Percentiles rank a stretch among this genome's conserved stretches.
phyloP scores from a whole-genome alignment of 2,888 invertebrate genomes.

The Thecocarcelia acutangulata region DNA sequence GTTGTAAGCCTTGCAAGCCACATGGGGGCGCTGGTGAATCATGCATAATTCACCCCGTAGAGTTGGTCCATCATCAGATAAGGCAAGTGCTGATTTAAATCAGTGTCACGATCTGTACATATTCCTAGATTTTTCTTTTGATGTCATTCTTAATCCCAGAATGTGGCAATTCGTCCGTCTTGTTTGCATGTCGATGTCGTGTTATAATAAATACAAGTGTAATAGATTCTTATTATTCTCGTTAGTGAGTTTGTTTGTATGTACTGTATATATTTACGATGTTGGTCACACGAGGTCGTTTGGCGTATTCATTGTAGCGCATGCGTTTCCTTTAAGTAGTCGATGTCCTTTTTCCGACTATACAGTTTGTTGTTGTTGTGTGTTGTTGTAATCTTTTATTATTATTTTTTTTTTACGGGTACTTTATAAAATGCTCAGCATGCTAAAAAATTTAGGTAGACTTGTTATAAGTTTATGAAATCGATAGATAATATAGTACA shows the following conservation, averaged over 20 bases:
- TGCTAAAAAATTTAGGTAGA: conserved; percentile 38
- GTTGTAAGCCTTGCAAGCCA: no score
- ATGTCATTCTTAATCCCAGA: neutral
- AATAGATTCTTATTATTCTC: conserved; percentile 21
- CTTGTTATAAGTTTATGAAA: conserved; percentile 61
- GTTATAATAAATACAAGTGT: conserved; percentile 26
- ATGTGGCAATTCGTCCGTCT: conserved; percentile 22
- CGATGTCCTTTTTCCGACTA: conserved; percentile 65
- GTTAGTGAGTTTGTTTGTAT: conserved; percentile 8
- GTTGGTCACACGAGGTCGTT: conserved; percentile 69
- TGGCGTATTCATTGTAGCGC: conserved; percentile 69
- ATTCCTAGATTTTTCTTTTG: no score
- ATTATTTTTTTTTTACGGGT: conserved; percentile 1
- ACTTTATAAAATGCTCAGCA: conserved; percentile 2
- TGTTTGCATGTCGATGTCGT: conserved; percentile 2
- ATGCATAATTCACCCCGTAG: no score
- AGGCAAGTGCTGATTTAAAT: no score
- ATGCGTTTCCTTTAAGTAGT: conserved; percentile 70
- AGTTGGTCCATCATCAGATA: no score
- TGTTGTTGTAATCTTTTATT: conserved; percentile 24
- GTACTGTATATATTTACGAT: conserved; percentile 58
- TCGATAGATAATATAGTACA: conserved; percentile 55
- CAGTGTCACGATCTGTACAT: no score
- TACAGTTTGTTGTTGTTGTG: conserved; percentile 15
- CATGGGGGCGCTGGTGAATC: no score